phyloP scores from a whole-genome alignment of 2,113 vertebrate species.

The Caretta caretta region DNA sequence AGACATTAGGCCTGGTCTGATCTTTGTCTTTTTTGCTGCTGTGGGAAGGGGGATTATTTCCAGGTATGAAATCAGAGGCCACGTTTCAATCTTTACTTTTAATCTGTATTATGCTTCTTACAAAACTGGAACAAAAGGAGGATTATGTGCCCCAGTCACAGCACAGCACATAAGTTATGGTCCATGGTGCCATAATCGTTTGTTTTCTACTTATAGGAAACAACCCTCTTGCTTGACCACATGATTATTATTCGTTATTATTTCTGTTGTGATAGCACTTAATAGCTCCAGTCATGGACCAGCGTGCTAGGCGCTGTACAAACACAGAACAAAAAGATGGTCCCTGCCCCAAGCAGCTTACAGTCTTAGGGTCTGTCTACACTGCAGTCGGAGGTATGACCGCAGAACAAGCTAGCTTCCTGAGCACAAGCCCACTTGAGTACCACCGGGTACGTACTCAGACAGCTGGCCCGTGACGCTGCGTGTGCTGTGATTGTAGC shows the following conservation, averaged over 20 bases:
- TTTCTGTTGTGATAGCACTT: too few relatives aligned
- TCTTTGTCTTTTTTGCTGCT: background rate
- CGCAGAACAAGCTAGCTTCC: too few relatives aligned
- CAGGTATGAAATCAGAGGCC: background rate
- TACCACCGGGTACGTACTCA: too few relatives aligned
- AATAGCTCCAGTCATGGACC: background rate
- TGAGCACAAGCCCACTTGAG: too few relatives aligned
- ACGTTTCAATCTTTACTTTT: background rate
- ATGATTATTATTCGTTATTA: background rate
- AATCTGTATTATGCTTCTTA: rapidly evolving
- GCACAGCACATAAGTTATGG: background rate
- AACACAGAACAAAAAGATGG: background rate
- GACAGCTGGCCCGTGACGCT: too few relatives aligned
- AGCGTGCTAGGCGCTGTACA: background rate
- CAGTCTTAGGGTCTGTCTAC: background rate
- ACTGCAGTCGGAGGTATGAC: too few relatives aligned
- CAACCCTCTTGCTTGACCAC: background rate
- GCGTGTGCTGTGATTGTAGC: too few relatives aligned
- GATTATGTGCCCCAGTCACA: background rate
- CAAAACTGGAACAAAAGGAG: background rate
- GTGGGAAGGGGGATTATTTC: background rate
- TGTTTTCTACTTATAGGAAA: background rate
- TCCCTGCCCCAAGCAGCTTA: background rate
- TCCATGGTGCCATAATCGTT: too few relatives aligned
- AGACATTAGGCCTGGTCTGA: background rate